These are phyloP conservation scores for Cephalophus harveyi DNA, from an alignment of 2,113 vertebrate genomes.

Conservation along the genomic window DNA sequence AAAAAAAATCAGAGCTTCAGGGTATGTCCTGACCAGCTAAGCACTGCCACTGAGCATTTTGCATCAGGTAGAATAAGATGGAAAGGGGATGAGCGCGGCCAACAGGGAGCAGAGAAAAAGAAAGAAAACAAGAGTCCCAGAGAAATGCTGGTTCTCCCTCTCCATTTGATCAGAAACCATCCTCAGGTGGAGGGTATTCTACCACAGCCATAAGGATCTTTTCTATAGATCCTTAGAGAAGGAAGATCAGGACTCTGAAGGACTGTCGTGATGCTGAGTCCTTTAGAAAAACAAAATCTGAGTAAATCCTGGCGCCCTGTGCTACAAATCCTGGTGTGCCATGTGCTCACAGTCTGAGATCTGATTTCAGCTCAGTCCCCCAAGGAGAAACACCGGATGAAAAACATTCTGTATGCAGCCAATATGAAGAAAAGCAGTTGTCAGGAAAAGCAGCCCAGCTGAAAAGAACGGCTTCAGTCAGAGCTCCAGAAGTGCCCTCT, in stretches of 20 bases:
- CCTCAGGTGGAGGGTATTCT: background rate
- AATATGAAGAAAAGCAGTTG: background rate
- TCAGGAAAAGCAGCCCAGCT: background rate
- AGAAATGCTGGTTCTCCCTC: background rate
- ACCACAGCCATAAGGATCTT: background rate
- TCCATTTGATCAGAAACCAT: background rate
- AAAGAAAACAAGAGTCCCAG: background rate
- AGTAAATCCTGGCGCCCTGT: background rate
- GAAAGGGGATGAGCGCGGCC: background rate
- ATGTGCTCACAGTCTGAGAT: conserved; percentile 54
- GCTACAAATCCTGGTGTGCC: conserved; percentile 28
- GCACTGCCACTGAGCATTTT: background rate
- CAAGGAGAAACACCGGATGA: conserved; percentile 6
- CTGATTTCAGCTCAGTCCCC: conserved; percentile 37
- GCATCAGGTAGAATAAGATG: background rate
- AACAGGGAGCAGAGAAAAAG: background rate
- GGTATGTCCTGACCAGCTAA: background rate
- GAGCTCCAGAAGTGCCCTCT: background rate
- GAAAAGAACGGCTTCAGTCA: background rate
- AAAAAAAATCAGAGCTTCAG: background rate
- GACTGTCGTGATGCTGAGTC: background rate
- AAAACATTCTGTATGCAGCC: background rate
- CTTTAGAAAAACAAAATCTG: background rate
- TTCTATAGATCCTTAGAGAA: background rate
- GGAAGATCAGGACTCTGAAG: background rate